These are phyloP conservation scores for Dexiosoma caninum DNA, from an alignment of 2,888 invertebrate genomes.

Conservation along the genomic window DNA sequence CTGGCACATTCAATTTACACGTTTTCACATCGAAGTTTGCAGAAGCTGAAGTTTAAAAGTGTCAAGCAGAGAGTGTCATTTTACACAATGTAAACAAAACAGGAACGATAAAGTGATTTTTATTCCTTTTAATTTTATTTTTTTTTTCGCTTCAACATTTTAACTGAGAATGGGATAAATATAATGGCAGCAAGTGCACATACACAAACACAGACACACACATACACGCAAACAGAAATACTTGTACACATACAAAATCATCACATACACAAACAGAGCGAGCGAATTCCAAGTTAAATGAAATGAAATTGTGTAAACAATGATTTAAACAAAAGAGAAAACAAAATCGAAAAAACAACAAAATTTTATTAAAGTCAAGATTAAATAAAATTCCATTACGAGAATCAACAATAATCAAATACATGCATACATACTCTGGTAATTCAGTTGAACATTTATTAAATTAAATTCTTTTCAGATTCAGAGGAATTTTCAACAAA, in stretches of 20 bases:
- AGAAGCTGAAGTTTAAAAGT: slow-evolving; percentile 43
- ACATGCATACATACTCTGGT: too few species aligned
- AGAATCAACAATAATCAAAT: background rate
- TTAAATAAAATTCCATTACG: slow-evolving; percentile 24
- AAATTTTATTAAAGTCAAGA: slow-evolving; percentile 7
- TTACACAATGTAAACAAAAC: slow-evolving; percentile 49
- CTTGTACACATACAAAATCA: too few species aligned
- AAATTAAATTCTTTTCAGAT: background rate
- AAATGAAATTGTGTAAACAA: slow-evolving; percentile 17
- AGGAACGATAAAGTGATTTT: slow-evolving; percentile 32
- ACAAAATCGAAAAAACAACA: background rate
- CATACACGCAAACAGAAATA: background rate
- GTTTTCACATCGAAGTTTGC: background rate
- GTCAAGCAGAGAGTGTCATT: slow-evolving; percentile 50
- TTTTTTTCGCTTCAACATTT: background rate
- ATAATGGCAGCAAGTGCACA: background rate
- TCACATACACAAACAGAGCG: background rate
- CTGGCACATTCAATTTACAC: background rate
- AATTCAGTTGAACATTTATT: background rate
- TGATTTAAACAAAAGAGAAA: background rate
- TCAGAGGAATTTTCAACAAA: too few species aligned
- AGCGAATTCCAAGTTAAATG: background rate
- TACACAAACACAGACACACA: background rate
- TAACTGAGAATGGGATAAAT: background rate
- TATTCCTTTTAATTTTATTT: background rate